Evolutionary conservation across 2,888 invertebrate species (phyloP), one percentile per base, ranked within the genome.

Genomic region (Leptogaster cylindrica): DNA sequence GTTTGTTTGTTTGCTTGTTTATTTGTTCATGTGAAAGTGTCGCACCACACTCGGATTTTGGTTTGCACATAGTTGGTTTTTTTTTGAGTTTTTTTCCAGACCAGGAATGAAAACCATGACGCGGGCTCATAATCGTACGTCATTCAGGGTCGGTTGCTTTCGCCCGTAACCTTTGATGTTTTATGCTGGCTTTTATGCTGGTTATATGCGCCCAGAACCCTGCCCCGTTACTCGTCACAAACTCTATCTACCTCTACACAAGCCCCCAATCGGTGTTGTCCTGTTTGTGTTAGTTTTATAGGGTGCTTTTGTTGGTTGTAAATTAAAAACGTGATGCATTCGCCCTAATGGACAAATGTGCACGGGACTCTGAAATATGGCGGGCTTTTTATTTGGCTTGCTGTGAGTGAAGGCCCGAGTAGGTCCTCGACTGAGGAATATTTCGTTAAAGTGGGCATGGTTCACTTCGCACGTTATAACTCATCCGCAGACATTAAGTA

Each of bases 321-420:
- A 65, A 65, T 65, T 65, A 65, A 65, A 65, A 65, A 65, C 65
- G 65, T 65, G 65, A 65, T 65, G 65, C 65, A 65, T n/a, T 65
- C 27, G 65, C 36, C 36, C 65, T 64, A 65, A 65, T 65, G 65
- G 65, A 50, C 51, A 61, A 61, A 61, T 61, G 61, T 28, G 61
- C 10, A n/a, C n/a, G n/a, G n/a, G n/a, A 44, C 44, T 27, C 44
- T 61, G 61, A 61, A 44, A 61, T 61, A 61, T 61, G 61, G 61
- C 44, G 44, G 28, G 61, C 39, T 61, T 44, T 61, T 61, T 61
- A 44, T 61, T 61, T 61, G 44, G 39, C 61, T 12, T 27, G 61
- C 27, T 12, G n/a, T 41, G 61, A 61, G 28, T 44, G 31, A 61
- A 44, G 44, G 31, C 44, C 1, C 25, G 55, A 27, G 41, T 25